Conservation (phyloP, 1,140 invertebrate species). For the Eumeta japonica region DNA sequence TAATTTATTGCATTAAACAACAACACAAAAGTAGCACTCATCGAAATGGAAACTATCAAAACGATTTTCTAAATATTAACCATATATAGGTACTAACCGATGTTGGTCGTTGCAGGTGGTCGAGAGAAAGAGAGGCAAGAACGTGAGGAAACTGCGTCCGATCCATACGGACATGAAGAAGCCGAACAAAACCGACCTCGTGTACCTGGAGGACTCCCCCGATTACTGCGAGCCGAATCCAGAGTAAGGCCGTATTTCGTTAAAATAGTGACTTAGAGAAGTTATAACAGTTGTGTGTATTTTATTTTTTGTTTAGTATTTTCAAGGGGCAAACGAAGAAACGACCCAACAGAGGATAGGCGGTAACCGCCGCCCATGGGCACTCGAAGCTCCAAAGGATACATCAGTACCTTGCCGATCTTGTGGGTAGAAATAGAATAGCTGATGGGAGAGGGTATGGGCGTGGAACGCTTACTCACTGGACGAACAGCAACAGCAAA, state of each 20-base stretch:
- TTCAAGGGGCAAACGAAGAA: not conserved
- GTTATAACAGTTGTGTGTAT: not conserved
- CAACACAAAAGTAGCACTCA: too few species aligned
- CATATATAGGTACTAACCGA: not conserved
- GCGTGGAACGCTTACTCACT: too few species aligned
- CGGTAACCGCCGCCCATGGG: too few species aligned
- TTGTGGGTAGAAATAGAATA: too few species aligned
- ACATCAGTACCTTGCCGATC: too few species aligned
- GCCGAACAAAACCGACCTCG: slow-evolving; percentile 79
- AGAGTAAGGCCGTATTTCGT: slow-evolving; percentile 70
- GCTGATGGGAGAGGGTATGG: too few species aligned
- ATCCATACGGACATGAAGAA: slow-evolving; percentile 73
- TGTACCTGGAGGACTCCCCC: slow-evolving; percentile 81
- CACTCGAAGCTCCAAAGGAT: too few species aligned
- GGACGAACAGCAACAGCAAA: too few species aligned
- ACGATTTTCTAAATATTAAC: not conserved
- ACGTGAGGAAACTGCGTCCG: slow-evolving; percentile 67
- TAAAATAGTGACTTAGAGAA: too few species aligned
- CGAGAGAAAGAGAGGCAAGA: slow-evolving; percentile 63
- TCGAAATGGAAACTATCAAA: too few species aligned
- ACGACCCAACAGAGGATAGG: too few species aligned
- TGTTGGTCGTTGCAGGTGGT: slow-evolving; percentile 54
- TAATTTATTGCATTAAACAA: too few species aligned
- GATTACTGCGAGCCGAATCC: slow-evolving; percentile 85
- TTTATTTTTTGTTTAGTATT: not conserved